Base-by-base conservation (phyloP, 2,888 invertebrate species). In the Helleia helle region DNA sequence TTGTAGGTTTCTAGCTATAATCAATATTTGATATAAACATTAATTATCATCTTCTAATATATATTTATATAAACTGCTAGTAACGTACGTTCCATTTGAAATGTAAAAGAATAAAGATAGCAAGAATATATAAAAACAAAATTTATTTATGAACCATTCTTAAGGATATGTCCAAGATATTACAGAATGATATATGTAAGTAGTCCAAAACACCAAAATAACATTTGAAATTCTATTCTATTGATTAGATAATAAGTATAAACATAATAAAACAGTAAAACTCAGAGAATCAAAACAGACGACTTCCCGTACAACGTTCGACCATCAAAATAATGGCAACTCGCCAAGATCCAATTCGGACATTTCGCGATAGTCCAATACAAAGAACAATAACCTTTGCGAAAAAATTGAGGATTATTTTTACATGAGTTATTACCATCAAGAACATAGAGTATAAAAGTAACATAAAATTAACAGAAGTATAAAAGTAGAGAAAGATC, bases 261-360 rank as follows among this genome's bases (percentile, higher is more conserved):
- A 45, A 44, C 41, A 39, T 25, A 37, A 42, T 38, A 40, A 39
- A 41, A 34, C 43, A 47, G 43, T 46, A 43, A 46, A 46, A 50
- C 38, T 43, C 24, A 52, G 50, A 49, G 55, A 59, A 71, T 65
- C 67, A 72, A 71, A 73, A 73, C 71, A 73, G 71, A 58, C 64
- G 62, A 60, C 58, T 63, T 52, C 52, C n/a, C 71, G 71, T 71
- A 71, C 73, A 66, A 68, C 59, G 65, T 61, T 58, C 59, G 64
- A 68, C 59, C 73, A 80, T 76, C 81, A 83, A 80, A 84, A 84
- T 81, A 84, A 72, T 84, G 84, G 84, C 79, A 56, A 37, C 15
- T 47, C 47, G 84, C 84, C 84, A 84, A 81, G 49, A 67, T 62
- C 70, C 56, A 56, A 56, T 62, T 59, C 55, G 58, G 58, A 49